These are phyloP conservation scores for Buathra laborator DNA, from an alignment of 2,888 invertebrate species.

Conservation along the genomic window DNA sequence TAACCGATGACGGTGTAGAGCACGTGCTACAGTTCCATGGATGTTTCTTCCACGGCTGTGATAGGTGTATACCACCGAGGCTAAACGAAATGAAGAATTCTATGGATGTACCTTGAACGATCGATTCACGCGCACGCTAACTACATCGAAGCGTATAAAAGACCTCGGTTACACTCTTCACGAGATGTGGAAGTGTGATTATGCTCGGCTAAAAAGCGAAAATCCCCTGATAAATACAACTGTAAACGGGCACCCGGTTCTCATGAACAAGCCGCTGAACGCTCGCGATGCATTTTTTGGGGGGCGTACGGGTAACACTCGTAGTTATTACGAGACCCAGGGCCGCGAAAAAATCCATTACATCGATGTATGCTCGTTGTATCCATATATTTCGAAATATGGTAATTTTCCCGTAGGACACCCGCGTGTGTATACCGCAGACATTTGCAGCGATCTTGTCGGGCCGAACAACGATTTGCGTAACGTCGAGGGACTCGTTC, in stretches of 20 bases:
- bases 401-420: constrained; percentile 73
- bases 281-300: constrained; percentile 5
- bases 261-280: neutral
- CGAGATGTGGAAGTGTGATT: constrained; percentile 1
- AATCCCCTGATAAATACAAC: neutral
- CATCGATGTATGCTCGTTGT: constrained; percentile 4
- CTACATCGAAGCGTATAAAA: neutral
- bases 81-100: neutral
- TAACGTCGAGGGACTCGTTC: no score
- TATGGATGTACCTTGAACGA: neutral
- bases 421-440: no score
- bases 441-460: no score
- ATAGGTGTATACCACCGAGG: neutral
- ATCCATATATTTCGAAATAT: neutral
- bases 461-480: no score
- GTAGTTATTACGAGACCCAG: neutral
- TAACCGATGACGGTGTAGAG: no score
- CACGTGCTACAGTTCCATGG: neutral
- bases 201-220: neutral
- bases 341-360: neutral
- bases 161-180: constrained; percentile 1
- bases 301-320: neutral
- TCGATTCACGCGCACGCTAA: neutral
- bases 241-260: neutral
- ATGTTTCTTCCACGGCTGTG: neutral